Evolutionary conservation across 2,888 invertebrate species (phyloP).

Genomic region (Euclidia mi): DNA sequence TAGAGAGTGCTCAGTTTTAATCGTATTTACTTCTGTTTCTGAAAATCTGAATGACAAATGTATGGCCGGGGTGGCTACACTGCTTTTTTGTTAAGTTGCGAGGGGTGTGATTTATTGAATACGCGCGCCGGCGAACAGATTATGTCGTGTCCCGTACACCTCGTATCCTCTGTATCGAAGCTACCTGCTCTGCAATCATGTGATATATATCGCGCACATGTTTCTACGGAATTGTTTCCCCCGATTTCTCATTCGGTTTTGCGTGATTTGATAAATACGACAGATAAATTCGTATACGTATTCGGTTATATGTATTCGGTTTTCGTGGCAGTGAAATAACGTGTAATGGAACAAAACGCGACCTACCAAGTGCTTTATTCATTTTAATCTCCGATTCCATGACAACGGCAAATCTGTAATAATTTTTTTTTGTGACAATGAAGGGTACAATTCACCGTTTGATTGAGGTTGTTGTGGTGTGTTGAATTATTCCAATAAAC

Average conservation of each 20-base stretch:
- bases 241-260: background rate
- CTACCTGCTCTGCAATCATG: constrained; percentile 16
- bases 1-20: constrained; percentile 68
- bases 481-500: constrained; percentile 33
- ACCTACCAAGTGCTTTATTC: background rate
- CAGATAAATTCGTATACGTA: background rate
- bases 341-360: background rate
- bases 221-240: constrained; percentile 16
- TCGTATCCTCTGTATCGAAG: constrained; percentile 14
- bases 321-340: background rate
- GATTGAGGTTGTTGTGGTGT: constrained; percentile 15
- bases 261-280: background rate
- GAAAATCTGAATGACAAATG: constrained; percentile 65
- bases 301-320: background rate
- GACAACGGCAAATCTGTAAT: background rate
- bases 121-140: constrained; percentile 30
- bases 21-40: constrained; percentile 61
- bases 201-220: constrained; percentile 13
- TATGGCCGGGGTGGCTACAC: constrained; percentile 18
- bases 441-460: constrained; percentile 3
- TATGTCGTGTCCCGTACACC: constrained; percentile 34
- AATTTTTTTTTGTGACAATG: constrained; percentile 1
- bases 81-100: constrained; percentile 22
- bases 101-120: constrained; percentile 42
- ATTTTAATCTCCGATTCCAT: constrained; percentile 1